Conservation (phyloP, 2,888 invertebrate species). For the Rhaphigaster nebulosa region DNA sequence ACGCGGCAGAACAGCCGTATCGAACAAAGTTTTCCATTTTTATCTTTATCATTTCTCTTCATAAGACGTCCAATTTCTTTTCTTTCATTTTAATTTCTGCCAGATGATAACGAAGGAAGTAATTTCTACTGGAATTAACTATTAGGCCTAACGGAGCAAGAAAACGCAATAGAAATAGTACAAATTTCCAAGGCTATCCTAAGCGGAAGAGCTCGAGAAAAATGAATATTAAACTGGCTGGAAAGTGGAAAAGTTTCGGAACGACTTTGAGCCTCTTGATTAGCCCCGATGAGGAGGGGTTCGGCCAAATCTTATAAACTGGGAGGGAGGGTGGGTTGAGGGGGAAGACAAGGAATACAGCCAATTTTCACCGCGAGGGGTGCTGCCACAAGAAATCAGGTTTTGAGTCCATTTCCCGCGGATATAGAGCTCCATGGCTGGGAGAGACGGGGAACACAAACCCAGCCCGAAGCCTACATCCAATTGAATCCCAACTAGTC, state of each 20-base stretch:
- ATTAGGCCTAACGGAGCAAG: not conserved
- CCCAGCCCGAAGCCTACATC: not conserved
- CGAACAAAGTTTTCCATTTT: not conserved
- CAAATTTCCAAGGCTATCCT: not conserved
- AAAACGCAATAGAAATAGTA: constrained; percentile 12
- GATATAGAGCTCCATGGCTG: constrained; percentile 59
- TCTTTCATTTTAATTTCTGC: not conserved
- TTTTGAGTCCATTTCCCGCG: constrained; percentile 63
- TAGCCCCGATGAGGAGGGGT: constrained; percentile 32
- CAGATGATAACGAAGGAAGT: not conserved
- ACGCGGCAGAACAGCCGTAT: not conserved
- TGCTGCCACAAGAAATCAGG: constrained; percentile 59
- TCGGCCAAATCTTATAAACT: constrained; percentile 39
- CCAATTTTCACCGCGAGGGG: constrained; percentile 58
- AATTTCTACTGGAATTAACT: not conserved
- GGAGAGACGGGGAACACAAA: not conserved
- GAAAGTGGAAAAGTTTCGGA: constrained; percentile 17
- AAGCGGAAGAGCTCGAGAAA: not conserved
- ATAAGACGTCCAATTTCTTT: not conserved
- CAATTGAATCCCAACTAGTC: constrained; percentile 15
- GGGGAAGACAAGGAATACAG: constrained; percentile 56
- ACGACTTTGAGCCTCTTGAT: constrained; percentile 33
- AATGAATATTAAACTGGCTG: constrained; percentile 29
- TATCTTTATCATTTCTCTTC: not conserved
- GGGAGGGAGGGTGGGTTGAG: not conserved